phyloP scores from a whole-genome alignment of 2,797 vertebrate species.

The Sebastes trivittatus region DNA sequence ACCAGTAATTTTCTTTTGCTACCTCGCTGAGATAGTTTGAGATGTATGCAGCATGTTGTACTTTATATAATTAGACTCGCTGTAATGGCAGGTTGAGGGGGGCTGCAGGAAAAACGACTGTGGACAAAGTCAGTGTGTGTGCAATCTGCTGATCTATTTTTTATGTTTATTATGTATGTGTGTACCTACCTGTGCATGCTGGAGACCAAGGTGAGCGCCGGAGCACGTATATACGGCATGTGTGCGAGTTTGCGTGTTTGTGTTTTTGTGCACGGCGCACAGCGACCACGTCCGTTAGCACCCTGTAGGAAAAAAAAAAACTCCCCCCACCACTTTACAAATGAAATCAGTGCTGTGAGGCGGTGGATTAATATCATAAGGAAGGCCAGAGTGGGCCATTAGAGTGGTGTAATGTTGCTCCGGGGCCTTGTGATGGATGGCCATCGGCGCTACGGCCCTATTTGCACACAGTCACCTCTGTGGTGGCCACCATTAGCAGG shows the following conservation, averaged over 20 bases:
- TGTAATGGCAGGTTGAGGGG: conserved; percentile 34
- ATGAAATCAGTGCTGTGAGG: conserved; percentile 94
- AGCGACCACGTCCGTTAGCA: conserved; percentile 33
- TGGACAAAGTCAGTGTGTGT: conserved; percentile 4
- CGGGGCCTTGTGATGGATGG: conserved; percentile 94
- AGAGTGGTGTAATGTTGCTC: conserved; percentile 95
- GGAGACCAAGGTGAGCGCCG: conserved; percentile 27
- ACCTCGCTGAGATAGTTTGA: conserved; percentile 24
- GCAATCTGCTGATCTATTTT: conserved; percentile 30
- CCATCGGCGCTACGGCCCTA: conserved; percentile 89
- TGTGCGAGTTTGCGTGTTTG: conserved; percentile 6
- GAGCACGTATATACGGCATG: not conserved
- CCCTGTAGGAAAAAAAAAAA: conserved; percentile 13
- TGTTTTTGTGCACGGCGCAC: conserved; percentile 17
- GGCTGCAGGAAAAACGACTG: not conserved
- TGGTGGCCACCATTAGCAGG: conserved; percentile 93
- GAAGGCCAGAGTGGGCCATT: conserved; percentile 88
- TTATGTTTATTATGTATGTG: not conserved
- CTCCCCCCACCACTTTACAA: conserved; percentile 92
- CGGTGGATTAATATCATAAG: conserved; percentile 95
- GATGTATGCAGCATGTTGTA: conserved; percentile 16
- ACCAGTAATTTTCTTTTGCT: conserved; percentile 16
- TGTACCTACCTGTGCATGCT: conserved; percentile 1
- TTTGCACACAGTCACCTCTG: conserved; percentile 96
- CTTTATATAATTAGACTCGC: conserved; percentile 54